Conservation (phyloP, 2,888 invertebrate species). For the Halocaridina rubra region DNA sequence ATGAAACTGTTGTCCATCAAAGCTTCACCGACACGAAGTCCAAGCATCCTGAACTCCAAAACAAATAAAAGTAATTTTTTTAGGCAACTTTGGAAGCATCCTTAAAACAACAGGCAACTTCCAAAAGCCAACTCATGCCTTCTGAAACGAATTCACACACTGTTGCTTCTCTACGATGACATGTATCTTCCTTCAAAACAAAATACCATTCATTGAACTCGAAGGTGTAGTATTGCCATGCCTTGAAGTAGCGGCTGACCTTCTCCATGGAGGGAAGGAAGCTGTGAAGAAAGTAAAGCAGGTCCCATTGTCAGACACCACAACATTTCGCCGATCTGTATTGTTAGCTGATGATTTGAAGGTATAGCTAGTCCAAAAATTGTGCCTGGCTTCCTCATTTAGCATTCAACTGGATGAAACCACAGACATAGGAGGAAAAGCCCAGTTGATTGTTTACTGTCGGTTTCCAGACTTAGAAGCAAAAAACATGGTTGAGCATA, state of each 20-base stretch:
- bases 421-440: neutral
- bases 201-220: conserved; percentile 14
- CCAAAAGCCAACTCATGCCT: neutral
- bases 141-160: too few relatives aligned
- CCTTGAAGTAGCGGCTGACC: conserved; percentile 15
- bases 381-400: neutral
- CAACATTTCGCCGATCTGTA: too few relatives aligned
- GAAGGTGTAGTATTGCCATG: conserved; percentile 1
- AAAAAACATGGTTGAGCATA: neutral
- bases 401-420: too few relatives aligned
- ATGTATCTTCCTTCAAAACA: neutral
- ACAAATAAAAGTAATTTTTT: conserved; percentile 3
- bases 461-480: neutral
- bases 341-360: too few relatives aligned
- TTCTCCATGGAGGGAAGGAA: conserved; percentile 14
- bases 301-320: too few relatives aligned
- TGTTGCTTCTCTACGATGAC: conserved; percentile 20
- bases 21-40: neutral
- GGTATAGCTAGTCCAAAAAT: neutral
- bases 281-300: too few relatives aligned
- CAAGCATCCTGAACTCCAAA: neutral
- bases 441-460: neutral
- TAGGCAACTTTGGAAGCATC: neutral
- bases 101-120: neutral
- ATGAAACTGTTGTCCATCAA: conserved; percentile 18